phyloP scores from a whole-genome alignment of 1,140 invertebrate species.

The Uloborus diversus region DNA sequence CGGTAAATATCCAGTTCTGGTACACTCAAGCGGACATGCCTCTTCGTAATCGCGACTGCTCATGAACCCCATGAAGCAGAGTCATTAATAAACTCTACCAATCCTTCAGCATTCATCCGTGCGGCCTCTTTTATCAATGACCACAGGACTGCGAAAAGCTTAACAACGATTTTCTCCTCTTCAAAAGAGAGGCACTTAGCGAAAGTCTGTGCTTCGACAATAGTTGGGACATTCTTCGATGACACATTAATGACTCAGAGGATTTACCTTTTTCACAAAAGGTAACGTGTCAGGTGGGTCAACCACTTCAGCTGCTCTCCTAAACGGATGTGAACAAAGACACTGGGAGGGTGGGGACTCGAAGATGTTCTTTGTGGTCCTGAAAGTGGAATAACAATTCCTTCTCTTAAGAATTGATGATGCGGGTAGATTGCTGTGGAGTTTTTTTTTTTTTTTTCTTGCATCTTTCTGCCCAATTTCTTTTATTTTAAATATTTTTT shows the following conservation, averaged over 20 bases:
- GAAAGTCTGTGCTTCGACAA: slow-evolving; percentile 21
- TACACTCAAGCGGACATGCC: no score
- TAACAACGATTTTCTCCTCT: background rate
- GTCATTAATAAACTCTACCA: no score
- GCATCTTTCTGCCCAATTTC: no score
- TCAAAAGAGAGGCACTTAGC: slow-evolving; percentile 22
- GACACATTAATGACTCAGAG: slow-evolving; percentile 49
- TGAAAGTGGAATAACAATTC: slow-evolving; percentile 21
- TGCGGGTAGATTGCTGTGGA: background rate
- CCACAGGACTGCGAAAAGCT: background rate
- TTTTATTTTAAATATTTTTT: no score
- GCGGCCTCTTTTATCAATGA: slow-evolving; percentile 16
- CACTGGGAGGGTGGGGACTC: background rate
- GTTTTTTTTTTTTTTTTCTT: background rate
- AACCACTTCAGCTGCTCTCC: slow-evolving; percentile 4
- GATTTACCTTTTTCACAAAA: slow-evolving; percentile 22
- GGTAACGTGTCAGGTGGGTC: slow-evolving; percentile 38
- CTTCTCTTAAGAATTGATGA: slow-evolving; percentile 2
- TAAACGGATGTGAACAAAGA: background rate
- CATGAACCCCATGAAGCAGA: no score
- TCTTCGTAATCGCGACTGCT: no score
- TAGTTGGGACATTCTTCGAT: slow-evolving; percentile 31
- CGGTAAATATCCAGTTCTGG: no score
- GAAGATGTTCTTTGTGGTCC: background rate
- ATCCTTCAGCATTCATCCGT: background rate